phyloP scores from a whole-genome alignment of 2,797 vertebrate genomes.

The Caiman crocodilus region DNA sequence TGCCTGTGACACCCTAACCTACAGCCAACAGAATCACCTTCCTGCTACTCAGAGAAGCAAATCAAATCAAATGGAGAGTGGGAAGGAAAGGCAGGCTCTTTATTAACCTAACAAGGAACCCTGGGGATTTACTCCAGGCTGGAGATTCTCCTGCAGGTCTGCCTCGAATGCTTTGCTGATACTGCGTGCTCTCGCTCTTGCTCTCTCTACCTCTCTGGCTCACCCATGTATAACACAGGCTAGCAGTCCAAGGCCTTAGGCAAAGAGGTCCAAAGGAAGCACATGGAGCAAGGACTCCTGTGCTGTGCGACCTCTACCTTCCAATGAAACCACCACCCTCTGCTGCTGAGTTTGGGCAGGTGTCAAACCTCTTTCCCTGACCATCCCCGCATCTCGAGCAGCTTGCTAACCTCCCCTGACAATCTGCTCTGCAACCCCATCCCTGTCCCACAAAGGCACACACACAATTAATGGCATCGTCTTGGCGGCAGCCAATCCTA shows the following conservation, averaged over 20 bases:
- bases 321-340: fast-evolving
- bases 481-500: fast-evolving
- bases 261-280: background rate
- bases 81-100: constrained; percentile 67
- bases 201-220: background rate
- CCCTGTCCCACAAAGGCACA: background rate
- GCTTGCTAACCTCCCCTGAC: background rate
- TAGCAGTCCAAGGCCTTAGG: background rate
- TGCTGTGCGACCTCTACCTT: fast-evolving
- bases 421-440: background rate
- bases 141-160: constrained; percentile 37
- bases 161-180: background rate
- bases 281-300: background rate
- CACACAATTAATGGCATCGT: fast-evolving
- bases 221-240: background rate
- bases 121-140: constrained; percentile 44
- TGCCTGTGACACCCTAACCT: no score
- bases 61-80: constrained; percentile 66
- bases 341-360: background rate
- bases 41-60: constrained; percentile 65
- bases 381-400: background rate
- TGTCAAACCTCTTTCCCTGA: background rate
- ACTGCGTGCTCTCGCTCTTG: background rate
- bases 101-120: constrained; percentile 73
- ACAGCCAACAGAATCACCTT: background rate